A percentile compares a stretch with the other conserved stretches of the same genome.
phyloP scores from a whole-genome alignment of 2,113 vertebrate species.

The Erythrolamprus reginae region DNA sequence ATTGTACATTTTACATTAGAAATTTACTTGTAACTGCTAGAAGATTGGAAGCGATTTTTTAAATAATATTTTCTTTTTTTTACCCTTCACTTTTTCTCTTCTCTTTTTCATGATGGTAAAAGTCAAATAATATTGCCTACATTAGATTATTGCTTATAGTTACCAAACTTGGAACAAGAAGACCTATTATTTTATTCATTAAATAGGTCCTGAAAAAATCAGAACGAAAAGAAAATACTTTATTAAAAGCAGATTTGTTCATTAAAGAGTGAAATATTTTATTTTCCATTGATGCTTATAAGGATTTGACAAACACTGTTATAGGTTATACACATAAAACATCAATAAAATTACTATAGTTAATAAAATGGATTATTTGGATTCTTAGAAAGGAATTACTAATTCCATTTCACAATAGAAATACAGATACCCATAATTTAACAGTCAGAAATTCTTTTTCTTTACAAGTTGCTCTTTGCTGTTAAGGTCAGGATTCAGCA shows the following conservation, averaged over 20 bases:
- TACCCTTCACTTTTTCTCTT: neutral
- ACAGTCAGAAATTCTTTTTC: neutral
- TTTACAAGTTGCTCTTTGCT: neutral
- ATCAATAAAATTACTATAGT: neutral
- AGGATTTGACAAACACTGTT: neutral
- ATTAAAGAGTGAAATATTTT: neutral
- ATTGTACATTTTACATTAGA: too few species aligned
- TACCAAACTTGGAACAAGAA: neutral
- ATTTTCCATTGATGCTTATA: neutral
- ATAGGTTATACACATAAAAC: neutral
- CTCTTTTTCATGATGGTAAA: neutral
- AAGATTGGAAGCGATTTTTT: too few species aligned
- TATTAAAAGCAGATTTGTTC: neutral
- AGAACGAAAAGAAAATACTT: neutral
- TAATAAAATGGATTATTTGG: neutral
- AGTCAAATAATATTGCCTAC: neutral
- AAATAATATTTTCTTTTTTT: too few species aligned
- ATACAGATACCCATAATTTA: neutral
- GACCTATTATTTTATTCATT: neutral
- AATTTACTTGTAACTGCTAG: too few species aligned
- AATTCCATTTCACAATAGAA: too few species aligned
- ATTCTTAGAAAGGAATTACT: neutral
- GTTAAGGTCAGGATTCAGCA: neutral
- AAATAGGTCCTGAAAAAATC: neutral
- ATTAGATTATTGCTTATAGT: neutral